These are phyloP conservation scores for Echinarachnius parma DNA, from an alignment of 53 echinoderm and acorn worm genomes.

Conservation along the genomic window DNA sequence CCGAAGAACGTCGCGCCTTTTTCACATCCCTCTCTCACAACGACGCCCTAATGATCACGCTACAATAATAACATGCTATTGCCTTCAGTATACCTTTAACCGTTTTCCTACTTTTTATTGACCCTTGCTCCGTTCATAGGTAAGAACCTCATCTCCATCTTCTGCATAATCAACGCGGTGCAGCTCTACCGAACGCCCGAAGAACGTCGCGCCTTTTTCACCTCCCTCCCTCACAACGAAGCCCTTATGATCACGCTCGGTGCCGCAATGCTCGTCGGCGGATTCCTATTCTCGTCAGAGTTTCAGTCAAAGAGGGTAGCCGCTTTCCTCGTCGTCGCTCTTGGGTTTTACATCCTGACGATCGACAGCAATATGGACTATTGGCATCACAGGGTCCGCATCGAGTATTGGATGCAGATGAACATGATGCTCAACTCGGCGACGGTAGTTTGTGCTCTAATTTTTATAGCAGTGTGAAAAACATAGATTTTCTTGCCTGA, in stretches of 20 bases:
- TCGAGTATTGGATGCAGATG: conserved; percentile 66
- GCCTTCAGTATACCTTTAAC: no score
- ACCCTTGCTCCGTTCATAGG: no score
- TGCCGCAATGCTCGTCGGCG: conserved; percentile 18
- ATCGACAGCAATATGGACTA: conserved; percentile 58
- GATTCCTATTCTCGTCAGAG: conserved; percentile 31
- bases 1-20: no score
- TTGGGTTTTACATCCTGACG: conserved; percentile 16
- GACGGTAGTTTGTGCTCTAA: conserved; percentile 34
- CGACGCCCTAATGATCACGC: no score
- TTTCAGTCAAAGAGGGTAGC: not conserved
- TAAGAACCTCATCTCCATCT: conserved; percentile 45
- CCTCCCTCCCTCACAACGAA: conserved; percentile 13
- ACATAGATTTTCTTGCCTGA: no score
- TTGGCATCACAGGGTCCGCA: conserved; percentile 32
- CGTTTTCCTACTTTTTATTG: no score
- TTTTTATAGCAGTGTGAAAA: conserved; percentile 47
- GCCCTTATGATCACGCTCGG: conserved; percentile 8
- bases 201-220: conserved; percentile 52
- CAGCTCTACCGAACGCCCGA: conserved; percentile 54
- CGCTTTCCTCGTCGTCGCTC: not conserved
- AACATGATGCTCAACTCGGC: conserved; percentile 42
- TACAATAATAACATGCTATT: no score
- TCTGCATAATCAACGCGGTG: conserved; percentile 46
- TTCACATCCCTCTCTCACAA: no score